Base-by-base conservation (phyloP, 2,113 vertebrate genomes). In the Phocoena phocoena region DNA sequence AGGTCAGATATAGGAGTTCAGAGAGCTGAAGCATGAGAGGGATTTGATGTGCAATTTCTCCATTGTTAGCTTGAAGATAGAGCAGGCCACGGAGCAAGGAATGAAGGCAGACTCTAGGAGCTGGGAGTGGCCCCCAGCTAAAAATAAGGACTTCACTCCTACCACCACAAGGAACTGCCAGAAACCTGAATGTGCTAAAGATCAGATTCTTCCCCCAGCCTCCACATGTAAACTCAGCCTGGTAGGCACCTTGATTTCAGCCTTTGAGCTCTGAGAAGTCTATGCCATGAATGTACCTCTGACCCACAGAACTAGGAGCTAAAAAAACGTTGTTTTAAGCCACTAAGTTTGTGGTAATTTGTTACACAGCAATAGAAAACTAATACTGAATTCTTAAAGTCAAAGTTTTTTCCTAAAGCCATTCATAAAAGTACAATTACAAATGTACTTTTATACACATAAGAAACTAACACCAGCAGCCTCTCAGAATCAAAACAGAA, bases 401-500 rank as follows among this genome's bases (percentile, higher is more conserved):
- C 13, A 71, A 93, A 90, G 15, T 65, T 81, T 38, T 63, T 85
- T 92, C 79, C 87, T 14, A 2, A 63, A 38, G 81, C 58, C 55
- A 80, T 3, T 84, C 65, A 79, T n/a, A n/a, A n/a, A n/a, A n/a
- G n/a, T n/a, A 76, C 18, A 92, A 81, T 79, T 87, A 88, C 58
- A 97, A 60, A 92, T 36, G 71, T 13, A 88, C 2, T 88, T 92
- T 84, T 44, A 82, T n/a, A 79, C 25, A 36, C 76, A 95, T 1
- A 23, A 79, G 80, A 90, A 96, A 95, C 68, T 79, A 81, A 84
- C 50, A 88, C 5, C n/a, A 67, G 55, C 76, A 73, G 47, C n/a
- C 92, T 82, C 81, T 87, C 44, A 96, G 79, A 96, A 92, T 21
- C 38, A 8, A 87, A 90, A 93, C 33, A 60, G 55, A 93, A 94